Evolutionary conservation across 2,113 vertebrate species (phyloP), one percentile per base, ranked within the genome.

Genomic region (Aphyosemion australe): DNA sequence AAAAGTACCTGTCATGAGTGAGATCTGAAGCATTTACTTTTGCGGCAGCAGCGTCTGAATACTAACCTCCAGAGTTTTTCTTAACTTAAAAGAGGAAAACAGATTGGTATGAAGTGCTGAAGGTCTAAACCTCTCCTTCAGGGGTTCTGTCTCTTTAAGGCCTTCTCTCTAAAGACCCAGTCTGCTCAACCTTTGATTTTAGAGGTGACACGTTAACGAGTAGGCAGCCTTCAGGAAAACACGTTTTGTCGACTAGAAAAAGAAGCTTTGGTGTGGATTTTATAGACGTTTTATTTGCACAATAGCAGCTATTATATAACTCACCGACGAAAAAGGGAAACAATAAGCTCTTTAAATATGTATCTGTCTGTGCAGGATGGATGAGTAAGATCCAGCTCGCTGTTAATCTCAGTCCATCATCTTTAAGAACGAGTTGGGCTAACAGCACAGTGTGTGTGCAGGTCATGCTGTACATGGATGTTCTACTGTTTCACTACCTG

Each of bases 401-500:
- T 64, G 42, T 12, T 15, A 32, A 57, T n/a, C 18, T 19, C 16
- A 18, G 54, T n/a, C 32, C 50, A 1, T 34, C 21, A 14, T 56
- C 63, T 46, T 63, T 64, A 26, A 37, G 52, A 32, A 51, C 10
- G 46, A 50, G 19, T 32, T n/a, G 32, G 32, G 65, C 66, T n/a
- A 43, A 52, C 58, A 41, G 53, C 15, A 47, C 60, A 56, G 72
- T 59, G 65, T 72, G 73, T 58, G 39, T 61, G 47, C 34, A 10
- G 54, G 66, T 73, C 65, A 53, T 20, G 8, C 5, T 69, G 49
- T 45, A 66, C 73, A 65, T 16, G 21, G 67, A 68, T 26, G 53
- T 11, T 78, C 69, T 88, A 65, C 53, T 15, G 34, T 86, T 84
- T 81, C 78, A 65, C 61, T n/a, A n/a, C n/a, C 58, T 77, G 76